These are phyloP conservation scores for Pteruthius melanotis DNA, from an alignment of 2,113 vertebrate species.

Conservation along the genomic window DNA sequence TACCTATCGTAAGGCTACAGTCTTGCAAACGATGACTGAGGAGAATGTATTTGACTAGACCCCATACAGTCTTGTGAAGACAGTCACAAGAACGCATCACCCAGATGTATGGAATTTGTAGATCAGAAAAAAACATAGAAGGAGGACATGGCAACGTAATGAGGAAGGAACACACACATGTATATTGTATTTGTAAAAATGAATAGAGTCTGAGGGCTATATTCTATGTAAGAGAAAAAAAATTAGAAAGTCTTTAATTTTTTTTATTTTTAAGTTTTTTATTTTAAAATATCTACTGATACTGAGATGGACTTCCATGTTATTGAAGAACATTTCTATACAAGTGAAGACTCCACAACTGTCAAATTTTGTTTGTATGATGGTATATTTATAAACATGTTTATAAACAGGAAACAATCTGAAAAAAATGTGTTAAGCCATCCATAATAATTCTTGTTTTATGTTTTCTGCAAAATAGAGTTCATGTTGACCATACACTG, in stretches of 20 bases:
- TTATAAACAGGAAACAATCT: neutral
- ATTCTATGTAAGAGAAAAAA: neutral
- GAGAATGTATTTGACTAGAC: neutral
- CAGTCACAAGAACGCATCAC: neutral
- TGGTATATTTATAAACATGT: neutral
- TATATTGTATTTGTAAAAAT: neutral
- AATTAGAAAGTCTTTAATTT: neutral
- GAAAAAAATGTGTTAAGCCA: neutral
- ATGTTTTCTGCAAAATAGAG: neutral
- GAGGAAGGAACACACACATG: neutral
- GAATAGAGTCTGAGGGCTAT: neutral
- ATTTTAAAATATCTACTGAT: neutral
- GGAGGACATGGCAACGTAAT: neutral
- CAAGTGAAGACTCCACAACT: neutral
- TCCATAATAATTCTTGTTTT: neutral
- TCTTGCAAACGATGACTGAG: neutral
- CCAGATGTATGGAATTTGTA: neutral
- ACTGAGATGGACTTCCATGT: neutral
- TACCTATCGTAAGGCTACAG: neutral
- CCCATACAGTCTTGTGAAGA: neutral
- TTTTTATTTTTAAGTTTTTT: neutral
- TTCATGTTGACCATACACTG: neutral
- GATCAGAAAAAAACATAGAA: neutral
- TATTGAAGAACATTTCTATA: neutral
- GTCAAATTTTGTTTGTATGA: neutral